phyloP scores from a whole-genome alignment of 2,888 invertebrate species.

The Listrodromus nycthemerus region DNA sequence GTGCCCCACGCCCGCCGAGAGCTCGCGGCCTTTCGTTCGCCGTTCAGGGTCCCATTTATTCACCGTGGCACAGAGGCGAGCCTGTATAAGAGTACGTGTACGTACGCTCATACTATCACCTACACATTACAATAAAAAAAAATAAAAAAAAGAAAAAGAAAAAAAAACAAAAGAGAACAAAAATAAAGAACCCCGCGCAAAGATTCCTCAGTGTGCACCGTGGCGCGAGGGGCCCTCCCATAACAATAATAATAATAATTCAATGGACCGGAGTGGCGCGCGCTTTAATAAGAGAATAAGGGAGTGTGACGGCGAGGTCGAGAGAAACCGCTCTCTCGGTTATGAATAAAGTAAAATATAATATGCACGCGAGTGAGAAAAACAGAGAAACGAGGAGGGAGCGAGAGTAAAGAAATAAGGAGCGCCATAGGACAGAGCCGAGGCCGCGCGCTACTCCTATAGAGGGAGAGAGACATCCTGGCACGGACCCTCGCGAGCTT shows the following conservation, averaged over 20 bases:
- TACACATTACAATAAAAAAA: slow-evolving; percentile 13
- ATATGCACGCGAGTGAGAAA: slow-evolving; percentile 71
- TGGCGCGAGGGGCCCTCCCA: slow-evolving; percentile 31
- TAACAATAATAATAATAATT: slow-evolving; percentile 69
- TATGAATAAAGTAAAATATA: slow-evolving; percentile 79
- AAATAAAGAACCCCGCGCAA: slow-evolving; percentile 23
- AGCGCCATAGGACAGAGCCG: slow-evolving; percentile 29
- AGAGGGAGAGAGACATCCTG: slow-evolving; percentile 34
- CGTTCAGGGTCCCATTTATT: slow-evolving; percentile 44
- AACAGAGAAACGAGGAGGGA: slow-evolving; percentile 29
- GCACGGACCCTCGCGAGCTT: slow-evolving; percentile 15
- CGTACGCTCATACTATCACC: slow-evolving; percentile 20
- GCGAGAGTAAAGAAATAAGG: slow-evolving; percentile 40
- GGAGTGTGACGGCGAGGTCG: slow-evolving; percentile 67
- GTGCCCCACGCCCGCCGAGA: slow-evolving; percentile 25
- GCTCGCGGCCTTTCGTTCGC: slow-evolving; percentile 37
- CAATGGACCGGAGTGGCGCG: slow-evolving; percentile 72
- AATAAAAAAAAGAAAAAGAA: neutral
- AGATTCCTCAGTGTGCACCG: slow-evolving; percentile 37
- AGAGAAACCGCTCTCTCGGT: slow-evolving; percentile 47
- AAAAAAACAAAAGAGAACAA: slow-evolving; percentile 6
- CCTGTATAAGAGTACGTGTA: slow-evolving; percentile 9
- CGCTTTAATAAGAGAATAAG: slow-evolving; percentile 72
- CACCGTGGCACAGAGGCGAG: slow-evolving; percentile 33
- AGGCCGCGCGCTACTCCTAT: slow-evolving; percentile 28